Evolutionary conservation across 2,113 vertebrate genomes (phyloP), one percentile per base, ranked within the genome.

Genomic region (Limnothrissa miodon): DNA sequence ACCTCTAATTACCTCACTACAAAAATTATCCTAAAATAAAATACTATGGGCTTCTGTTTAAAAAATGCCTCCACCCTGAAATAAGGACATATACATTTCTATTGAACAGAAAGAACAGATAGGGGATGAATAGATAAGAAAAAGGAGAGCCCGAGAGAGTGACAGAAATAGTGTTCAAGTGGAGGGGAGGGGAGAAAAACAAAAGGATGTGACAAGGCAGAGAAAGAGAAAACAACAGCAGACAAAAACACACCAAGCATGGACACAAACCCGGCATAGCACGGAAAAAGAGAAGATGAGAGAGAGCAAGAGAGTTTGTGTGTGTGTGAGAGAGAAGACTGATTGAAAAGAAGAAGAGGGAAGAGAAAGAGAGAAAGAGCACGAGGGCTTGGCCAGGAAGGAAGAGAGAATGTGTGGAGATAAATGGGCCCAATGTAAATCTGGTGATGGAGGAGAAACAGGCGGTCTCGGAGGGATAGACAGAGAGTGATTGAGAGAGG

Each of bases 391-490:
- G n/a, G n/a, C 70, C 36, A 36, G 29, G 78, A 17, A 78, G 78
- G 39, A 78, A 42, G 78, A 44, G 78, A 42, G 36, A 39, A 39
- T 0, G 39, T 25, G 39, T 21, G 39, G n/a, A 45, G 44, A 74
- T 74, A 33, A 36, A 74, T 74, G 66, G 33, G 29, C 8, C 25
- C 1, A 29, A 74, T 74, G 66, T 74, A 74, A 74, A 74, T 74
- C 66, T 74, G 42, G 44, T 10, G 42, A 45, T 9, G 86, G 11
- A 25, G 42, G 15, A 79, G 86, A 89, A 91, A 90, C 83, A 92
- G 66, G 25, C 33, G 11, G 66, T 74, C 66, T 74, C 66, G 11
- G 29, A 19, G 66, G 66, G 66, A 36, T 33, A 74, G 66, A 74
- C 33, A 36, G 33, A 36, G 33, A 74, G 66, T 74, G 66, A 74